Percentiles rank a stretch among this genome's conserved stretches.
Evolutionary conservation across 2,797 vertebrate species (phyloP).

Genomic region (Sebastes dallii): DNA sequence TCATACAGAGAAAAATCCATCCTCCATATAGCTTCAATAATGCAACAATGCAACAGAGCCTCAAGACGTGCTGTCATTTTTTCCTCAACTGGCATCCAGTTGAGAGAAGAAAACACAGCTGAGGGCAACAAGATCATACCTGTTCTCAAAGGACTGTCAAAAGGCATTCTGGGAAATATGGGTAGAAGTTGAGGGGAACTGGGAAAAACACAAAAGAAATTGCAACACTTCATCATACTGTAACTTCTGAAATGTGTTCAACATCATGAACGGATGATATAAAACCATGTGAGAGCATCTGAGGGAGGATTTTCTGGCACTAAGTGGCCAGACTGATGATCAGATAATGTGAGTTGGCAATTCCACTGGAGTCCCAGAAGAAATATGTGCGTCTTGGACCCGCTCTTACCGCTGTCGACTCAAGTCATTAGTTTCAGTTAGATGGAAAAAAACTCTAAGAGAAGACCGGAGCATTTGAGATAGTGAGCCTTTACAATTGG

Average conservation of each 20-base stretch:
- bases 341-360: conserved; percentile 7
- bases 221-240: conserved; percentile 13
- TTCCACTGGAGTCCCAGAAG: conserved; percentile 13
- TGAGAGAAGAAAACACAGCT: background rate
- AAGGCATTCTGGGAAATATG: conserved; percentile 1
- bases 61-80: background rate
- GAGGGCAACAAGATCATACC: background rate
- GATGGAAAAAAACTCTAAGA: background rate
- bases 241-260: conserved; percentile 9
- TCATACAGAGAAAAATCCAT: background rate
- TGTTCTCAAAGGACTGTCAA: background rate
- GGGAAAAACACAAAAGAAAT: background rate
- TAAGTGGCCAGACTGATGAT: conserved; percentile 12
- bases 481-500: background rate
- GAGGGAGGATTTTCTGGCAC: background rate
- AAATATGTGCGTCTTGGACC: conserved; percentile 12
- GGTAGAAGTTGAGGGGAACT: background rate
- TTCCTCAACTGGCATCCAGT: background rate
- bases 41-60: conserved; percentile 4
- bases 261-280: conserved; percentile 13
- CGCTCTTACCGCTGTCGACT: background rate
- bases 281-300: conserved; percentile 8
- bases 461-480: background rate
- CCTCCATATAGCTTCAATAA: conserved; percentile 14
- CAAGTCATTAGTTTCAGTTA: conserved; percentile 14